Evolutionary conservation across 2,888 invertebrate species (phyloP).

Genomic region (Dastarcus helophoroides): DNA sequence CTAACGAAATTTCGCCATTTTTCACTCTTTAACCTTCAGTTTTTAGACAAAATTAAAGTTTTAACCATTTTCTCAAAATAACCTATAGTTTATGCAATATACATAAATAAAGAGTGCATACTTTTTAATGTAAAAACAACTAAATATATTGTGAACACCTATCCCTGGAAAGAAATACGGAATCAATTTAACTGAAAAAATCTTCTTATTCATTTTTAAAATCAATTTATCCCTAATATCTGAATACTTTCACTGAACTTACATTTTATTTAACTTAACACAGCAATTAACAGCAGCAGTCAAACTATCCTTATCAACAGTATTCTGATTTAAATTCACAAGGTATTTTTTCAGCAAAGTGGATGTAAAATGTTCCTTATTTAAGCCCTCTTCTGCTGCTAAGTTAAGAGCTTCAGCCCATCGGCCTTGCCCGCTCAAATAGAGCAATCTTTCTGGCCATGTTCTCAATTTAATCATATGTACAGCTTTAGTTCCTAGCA

Average conservation of each 20-base stretch:
- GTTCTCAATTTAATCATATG: conserved; percentile 50
- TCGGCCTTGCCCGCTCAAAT: conserved; percentile 46
- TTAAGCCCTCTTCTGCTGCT: conserved; percentile 40
- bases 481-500: conserved; percentile 53
- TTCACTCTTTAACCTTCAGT: no score
- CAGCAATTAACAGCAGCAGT: conserved; percentile 39
- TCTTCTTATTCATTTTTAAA: no score
- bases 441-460: conserved; percentile 55
- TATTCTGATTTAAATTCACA: conserved; percentile 36
- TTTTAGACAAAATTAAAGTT: no score
- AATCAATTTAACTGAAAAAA: no score
- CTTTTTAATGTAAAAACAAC: no score
- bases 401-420: conserved; percentile 47
- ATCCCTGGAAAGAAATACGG: no score
- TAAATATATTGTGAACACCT: no score
- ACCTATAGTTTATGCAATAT: no score
- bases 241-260: conserved; percentile 26
- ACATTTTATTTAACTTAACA: conserved; percentile 41
- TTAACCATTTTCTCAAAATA: no score
- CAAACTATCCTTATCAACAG: conserved; percentile 36
- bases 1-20: no score
- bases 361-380: conserved; percentile 32
- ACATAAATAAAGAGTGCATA: no score
- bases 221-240: background rate
- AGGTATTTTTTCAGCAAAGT: conserved; percentile 34